Evolutionary conservation across 2,113 vertebrate genomes (phyloP), one percentile per base, ranked within the genome.

Genomic region (Gavialis gangeticus): DNA sequence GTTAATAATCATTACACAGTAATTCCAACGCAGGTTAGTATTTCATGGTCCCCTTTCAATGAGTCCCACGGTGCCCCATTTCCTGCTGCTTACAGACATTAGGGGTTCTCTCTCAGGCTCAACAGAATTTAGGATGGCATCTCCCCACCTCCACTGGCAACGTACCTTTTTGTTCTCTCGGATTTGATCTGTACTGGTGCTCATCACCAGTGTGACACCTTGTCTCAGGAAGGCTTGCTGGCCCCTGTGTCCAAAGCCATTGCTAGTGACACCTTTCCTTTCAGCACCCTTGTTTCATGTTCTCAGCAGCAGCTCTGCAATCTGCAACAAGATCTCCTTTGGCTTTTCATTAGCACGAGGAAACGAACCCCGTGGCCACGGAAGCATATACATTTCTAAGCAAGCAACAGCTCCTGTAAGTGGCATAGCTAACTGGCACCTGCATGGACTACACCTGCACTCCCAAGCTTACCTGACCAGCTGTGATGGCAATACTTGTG

Each of bases 1-100:
- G 84, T 97, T 92, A 97, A 92, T 94, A 73, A 91, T 96, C 97
- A 97, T 97, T 97, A 97, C 97, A 98, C 89, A 97, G 97, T 98
- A 98, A 98, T 98, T 94, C 94, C 86, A 95, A 95, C 96, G 95
- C 82, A 66, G 97, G 88, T 94, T 79, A 91, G 90, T 89, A 79
- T 83, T 95, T 95, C 96, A 89, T 93, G 46, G 46, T 46, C 46
- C 46, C 46, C 46, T 46, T 46, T 46, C 46, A 9, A 82, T 91
- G 95, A 95, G 93, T 92, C 90, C 67, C 66, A 94, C 81, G 87
- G 88, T 80, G 85, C 71, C 79, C 77, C 87, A 46, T 80, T 87
- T 73, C 37, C 69, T 63, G 0, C 79, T 80, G 84, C 91, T 85
- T 79, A 46, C 75, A 84, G 90, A 84, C 81, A 69, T 60, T 75